Base-by-base conservation (phyloP, 1,140 invertebrate genomes). In the Drosophila mayri region DNA sequence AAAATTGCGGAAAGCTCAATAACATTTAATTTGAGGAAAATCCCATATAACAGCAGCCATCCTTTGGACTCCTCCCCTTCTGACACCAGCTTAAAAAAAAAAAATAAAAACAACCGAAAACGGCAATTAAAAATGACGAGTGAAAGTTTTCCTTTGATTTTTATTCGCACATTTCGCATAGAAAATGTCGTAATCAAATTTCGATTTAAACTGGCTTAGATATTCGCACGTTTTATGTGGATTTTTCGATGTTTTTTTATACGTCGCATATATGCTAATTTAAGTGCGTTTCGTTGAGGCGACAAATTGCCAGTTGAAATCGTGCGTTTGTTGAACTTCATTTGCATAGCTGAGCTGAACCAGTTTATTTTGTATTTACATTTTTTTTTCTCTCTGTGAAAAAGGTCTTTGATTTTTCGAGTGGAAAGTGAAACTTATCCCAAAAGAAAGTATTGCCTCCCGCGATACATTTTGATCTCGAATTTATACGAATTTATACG, bases 251-350 rank as follows among this genome's bases (percentile, higher is more conserved):
- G 22, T 40, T 49, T 63, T 35, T 47, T 50, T 50, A 43, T 12
- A 49, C 6, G 30, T 16, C 35, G 35, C 50, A 35, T 62, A 32
- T 62, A 85, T 84, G 82, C 52, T 82, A 86, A 86, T 86, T 76
- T 72, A 62, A 79, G 79, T 85, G 83, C 79, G 79, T 73, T 85
- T 85, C 60, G 65, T 50, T 62, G 64, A 76, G 49, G 73, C 81
- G 84, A 87, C 83, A 87, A 87, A 88, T 87, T 87, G 84, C 66
- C 63, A 77, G 70, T 63, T 65, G 63, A 49, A 84, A 55, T 80
- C 80, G 76, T 88, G 76, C 71, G 80, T 87, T 84, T 88, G 80
- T 84, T 88, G 83, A 59, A 77, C 74, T 74, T 73, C 66, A 87
- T 87, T 87, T 87, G 67, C 83, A 87, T 87, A 87, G 60, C 11